These are phyloP conservation scores for Apamea crenata DNA, from an alignment of 2,888 invertebrate genomes.

Conservation along the genomic window DNA sequence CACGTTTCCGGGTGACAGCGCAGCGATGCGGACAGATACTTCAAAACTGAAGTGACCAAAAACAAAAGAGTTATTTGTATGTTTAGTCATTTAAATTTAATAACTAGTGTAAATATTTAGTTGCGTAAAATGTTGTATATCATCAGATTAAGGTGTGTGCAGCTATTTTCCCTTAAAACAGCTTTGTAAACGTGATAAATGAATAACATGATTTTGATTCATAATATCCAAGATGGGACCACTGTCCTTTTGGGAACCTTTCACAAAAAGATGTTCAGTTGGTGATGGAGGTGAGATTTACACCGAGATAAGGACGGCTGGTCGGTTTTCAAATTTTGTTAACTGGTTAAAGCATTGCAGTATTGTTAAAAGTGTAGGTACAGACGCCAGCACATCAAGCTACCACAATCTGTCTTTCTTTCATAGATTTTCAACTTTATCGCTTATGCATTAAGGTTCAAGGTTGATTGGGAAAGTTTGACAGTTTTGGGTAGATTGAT, in stretches of 20 bases:
- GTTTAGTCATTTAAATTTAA: no score
- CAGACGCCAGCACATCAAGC: no score
- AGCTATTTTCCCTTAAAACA: background rate
- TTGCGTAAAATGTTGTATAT: no score
- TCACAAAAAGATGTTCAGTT: constrained; percentile 5
- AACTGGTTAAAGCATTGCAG: background rate
- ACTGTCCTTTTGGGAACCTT: background rate
- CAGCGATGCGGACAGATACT: background rate
- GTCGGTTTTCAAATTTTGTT: background rate
- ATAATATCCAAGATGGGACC: background rate
- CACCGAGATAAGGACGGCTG: background rate
- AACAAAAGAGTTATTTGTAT: no score
- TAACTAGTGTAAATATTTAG: no score
- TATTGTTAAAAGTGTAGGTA: background rate
- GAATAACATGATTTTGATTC: background rate
- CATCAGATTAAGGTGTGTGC: background rate
- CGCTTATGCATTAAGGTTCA: no score
- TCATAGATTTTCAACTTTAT: no score
- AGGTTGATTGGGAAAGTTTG: no score
- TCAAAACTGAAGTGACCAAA: background rate
- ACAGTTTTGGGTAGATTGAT: no score
- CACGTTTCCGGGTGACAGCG: background rate
- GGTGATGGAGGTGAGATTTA: constrained; percentile 13
- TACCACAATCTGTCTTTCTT: no score
- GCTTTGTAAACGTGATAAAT: background rate